Evolutionary conservation across 64 coral and sea anemone species (phyloP).

Genomic region (Acropora tenuis): DNA sequence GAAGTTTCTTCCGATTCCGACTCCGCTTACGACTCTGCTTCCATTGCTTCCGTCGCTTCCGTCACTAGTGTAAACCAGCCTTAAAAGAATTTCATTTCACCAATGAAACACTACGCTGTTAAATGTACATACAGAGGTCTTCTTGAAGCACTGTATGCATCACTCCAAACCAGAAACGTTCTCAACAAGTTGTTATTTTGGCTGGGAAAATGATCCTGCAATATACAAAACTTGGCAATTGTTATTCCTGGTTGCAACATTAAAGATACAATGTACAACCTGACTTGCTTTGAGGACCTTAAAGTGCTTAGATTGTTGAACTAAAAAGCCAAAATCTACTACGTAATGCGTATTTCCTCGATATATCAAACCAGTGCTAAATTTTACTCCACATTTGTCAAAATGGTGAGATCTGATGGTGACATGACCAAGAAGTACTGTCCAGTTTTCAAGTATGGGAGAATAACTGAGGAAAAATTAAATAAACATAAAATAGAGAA

Average conservation of each 20-base stretch:
- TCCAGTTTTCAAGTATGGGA: too few relatives aligned
- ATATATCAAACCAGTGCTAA: background rate
- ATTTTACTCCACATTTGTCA: background rate
- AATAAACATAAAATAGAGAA: background rate
- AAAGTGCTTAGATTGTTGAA: background rate
- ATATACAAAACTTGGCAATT: too few relatives aligned
- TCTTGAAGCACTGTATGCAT: background rate
- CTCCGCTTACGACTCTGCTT: too few relatives aligned
- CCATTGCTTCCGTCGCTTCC: too few relatives aligned
- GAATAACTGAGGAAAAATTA: too few relatives aligned
- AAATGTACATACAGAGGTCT: background rate
- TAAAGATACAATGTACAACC: too few relatives aligned
- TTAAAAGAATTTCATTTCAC: background rate
- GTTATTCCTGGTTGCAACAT: too few relatives aligned
- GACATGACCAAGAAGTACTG: too few relatives aligned
- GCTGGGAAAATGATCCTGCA: too few relatives aligned
- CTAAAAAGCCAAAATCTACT: background rate
- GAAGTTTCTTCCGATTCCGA: too few relatives aligned
- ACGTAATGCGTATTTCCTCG: background rate
- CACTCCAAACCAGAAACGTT: background rate
- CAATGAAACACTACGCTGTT: background rate
- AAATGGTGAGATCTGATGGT: background rate
- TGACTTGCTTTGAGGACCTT: background rate
- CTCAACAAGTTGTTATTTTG: background rate
- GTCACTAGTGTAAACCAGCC: too few relatives aligned